Evolutionary conservation across 2,113 vertebrate genomes (phyloP).

Genomic region (Heptranchias perlo): DNA sequence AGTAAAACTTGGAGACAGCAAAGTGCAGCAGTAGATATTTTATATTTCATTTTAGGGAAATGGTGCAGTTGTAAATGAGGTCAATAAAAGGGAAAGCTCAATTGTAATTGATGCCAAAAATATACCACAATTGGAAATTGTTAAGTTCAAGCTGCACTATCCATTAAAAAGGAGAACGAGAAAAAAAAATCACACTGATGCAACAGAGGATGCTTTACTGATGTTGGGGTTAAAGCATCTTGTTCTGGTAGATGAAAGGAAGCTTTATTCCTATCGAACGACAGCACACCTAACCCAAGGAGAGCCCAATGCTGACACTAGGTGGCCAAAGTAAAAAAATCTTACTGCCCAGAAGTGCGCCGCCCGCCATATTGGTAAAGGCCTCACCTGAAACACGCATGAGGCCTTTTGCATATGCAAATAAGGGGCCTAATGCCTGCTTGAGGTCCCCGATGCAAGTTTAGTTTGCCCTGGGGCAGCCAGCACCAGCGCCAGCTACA

Average conservation of each 20-base stretch:
- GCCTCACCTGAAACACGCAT: too few relatives aligned
- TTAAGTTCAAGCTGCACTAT: neutral
- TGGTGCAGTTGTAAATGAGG: neutral
- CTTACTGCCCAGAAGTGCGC: too few relatives aligned
- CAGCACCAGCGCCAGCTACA: neutral
- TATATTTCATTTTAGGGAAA: neutral
- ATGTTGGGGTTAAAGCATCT: too few relatives aligned
- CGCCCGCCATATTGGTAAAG: neutral
- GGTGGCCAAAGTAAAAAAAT: too few relatives aligned
- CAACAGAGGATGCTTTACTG: too few relatives aligned
- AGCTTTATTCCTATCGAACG: too few relatives aligned
- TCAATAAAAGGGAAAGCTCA: neutral
- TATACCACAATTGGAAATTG: neutral
- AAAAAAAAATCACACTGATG: too few relatives aligned
- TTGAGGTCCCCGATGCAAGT: neutral
- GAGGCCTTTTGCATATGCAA: neutral
- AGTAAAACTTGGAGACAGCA: neutral
- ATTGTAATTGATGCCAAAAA: neutral
- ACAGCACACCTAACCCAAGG: too few relatives aligned
- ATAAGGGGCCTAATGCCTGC: neutral
- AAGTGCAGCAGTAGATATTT: neutral
- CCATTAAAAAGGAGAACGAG: neutral
- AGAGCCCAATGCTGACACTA: too few relatives aligned
- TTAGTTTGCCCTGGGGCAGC: neutral
- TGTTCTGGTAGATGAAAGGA: too few relatives aligned